phyloP scores from a whole-genome alignment of 2,113 vertebrate genomes.

The Carassius carassius region DNA sequence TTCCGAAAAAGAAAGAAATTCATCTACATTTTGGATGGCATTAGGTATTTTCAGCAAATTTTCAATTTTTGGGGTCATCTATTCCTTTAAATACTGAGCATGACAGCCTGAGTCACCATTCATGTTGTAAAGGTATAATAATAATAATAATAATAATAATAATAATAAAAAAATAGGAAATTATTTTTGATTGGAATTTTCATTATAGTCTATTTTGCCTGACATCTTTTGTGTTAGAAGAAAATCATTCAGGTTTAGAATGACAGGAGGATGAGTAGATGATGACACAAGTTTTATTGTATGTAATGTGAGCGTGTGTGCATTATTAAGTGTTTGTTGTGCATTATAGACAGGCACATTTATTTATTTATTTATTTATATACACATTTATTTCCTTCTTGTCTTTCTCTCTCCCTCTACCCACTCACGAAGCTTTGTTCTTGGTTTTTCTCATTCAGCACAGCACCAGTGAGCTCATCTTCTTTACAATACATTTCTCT shows the following conservation, averaged over 20 bases:
- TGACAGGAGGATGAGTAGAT: too few species aligned
- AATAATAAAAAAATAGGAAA: background rate
- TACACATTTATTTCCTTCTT: conserved; percentile 7
- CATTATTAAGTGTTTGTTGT: background rate
- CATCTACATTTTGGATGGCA: too few species aligned
- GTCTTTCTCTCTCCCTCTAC: conserved; percentile 31
- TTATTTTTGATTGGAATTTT: background rate
- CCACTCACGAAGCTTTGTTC: conserved; percentile 46
- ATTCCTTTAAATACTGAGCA: too few species aligned
- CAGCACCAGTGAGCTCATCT: conserved; percentile 40
- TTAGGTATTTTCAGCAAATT: too few species aligned
- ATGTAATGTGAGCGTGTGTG: too few species aligned
- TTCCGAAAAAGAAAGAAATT: too few species aligned
- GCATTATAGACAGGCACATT: background rate
- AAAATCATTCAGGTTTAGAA: background rate
- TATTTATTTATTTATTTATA: too few species aligned
- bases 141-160: background rate
- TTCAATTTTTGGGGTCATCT: too few species aligned
- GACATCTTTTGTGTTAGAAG: conserved; percentile 12
- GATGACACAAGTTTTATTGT: too few species aligned
- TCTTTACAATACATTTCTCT: conserved; percentile 34
- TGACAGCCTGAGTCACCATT: background rate
- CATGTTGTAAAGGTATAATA: background rate
- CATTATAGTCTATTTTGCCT: background rate
- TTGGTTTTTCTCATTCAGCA: conserved; percentile 45